Percentiles rank a stretch among this genome's conserved stretches.
phyloP scores from a whole-genome alignment of 2,113 vertebrate genomes.

The Sapajus apella region DNA sequence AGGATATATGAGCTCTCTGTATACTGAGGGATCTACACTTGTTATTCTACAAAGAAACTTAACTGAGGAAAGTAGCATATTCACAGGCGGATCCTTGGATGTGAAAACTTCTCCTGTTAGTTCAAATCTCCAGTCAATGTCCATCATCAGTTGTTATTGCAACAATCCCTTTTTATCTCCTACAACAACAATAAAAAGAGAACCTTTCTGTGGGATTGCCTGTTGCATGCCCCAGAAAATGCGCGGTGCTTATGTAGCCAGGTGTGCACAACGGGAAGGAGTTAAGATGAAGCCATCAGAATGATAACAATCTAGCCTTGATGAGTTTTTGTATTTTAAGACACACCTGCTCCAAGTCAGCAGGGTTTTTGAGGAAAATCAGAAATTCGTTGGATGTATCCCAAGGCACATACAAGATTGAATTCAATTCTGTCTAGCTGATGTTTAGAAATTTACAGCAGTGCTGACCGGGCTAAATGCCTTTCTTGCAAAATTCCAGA shows the following conservation, averaged over 20 bases:
- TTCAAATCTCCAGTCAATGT: neutral
- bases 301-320: conserved; percentile 73
- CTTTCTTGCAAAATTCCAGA: conserved; percentile 78
- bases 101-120: neutral
- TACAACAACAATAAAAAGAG: neutral
- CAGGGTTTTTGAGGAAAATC: conserved; percentile 81
- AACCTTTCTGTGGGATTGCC: neutral
- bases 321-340: conserved; percentile 82
- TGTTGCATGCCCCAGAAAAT: conserved; percentile 45
- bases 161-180: conserved; percentile 15
- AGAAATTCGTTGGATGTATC: conserved; percentile 78
- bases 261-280: conserved; percentile 71
- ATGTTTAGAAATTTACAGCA: conserved; percentile 83
- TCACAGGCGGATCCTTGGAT: neutral
- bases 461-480: conserved; percentile 81
- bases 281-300: conserved; percentile 72
- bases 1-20: neutral
- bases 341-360: conserved; percentile 80
- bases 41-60: neutral
- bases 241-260: conserved; percentile 24
- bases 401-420: conserved; percentile 82
- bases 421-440: conserved; percentile 79
- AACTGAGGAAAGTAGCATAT: neutral
- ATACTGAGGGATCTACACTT: neutral
- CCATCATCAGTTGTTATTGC: neutral